A percentile compares a stretch with the other conserved stretches of the same genome.
phyloP scores from a whole-genome alignment of 1,140 invertebrate species.

The Megalonaias nervosa region DNA sequence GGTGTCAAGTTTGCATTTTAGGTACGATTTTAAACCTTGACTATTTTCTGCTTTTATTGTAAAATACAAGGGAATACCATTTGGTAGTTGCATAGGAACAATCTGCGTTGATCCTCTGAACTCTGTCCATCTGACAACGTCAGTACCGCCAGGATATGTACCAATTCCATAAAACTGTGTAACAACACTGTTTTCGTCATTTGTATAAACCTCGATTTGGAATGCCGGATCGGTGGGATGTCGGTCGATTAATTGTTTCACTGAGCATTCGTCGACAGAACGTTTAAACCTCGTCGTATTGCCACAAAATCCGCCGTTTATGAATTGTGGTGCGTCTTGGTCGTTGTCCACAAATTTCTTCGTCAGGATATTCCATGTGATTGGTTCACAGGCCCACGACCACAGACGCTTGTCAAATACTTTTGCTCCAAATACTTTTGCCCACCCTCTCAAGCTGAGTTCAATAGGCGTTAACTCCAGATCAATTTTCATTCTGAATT shows the following conservation, averaged over 20 bases:
- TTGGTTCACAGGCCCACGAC: background rate
- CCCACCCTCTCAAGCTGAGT: slow-evolving; percentile 12
- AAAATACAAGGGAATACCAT: slow-evolving; percentile 24
- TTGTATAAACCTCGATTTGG: slow-evolving; percentile 16
- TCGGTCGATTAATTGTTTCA: slow-evolving; percentile 15
- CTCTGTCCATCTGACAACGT: slow-evolving; percentile 17
- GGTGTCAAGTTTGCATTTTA: slow-evolving; percentile 18
- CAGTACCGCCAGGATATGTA: slow-evolving; percentile 21
- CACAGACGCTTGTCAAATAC: background rate
- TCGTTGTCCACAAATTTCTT: background rate
- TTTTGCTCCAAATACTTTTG: slow-evolving; percentile 10
- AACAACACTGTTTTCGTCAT: slow-evolving; percentile 19
- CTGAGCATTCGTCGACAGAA: slow-evolving; percentile 10
- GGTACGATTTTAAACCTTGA: slow-evolving; percentile 7
- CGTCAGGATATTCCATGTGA: background rate
- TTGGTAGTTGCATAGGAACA: slow-evolving; percentile 18
- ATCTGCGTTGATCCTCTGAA: slow-evolving; percentile 12
- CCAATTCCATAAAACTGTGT: slow-evolving; percentile 27
- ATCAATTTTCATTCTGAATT: slow-evolving; percentile 20
- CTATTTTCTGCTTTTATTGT: slow-evolving; percentile 19
- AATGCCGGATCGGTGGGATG: slow-evolving; percentile 20
- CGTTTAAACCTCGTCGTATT: background rate
- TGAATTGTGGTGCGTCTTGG: background rate
- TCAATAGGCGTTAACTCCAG: slow-evolving; percentile 16
- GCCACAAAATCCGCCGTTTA: background rate